Evolutionary conservation across 2,888 invertebrate genomes (phyloP), one percentile per base, ranked within the genome.

Genomic region (Malthinus seriepunctatus): DNA sequence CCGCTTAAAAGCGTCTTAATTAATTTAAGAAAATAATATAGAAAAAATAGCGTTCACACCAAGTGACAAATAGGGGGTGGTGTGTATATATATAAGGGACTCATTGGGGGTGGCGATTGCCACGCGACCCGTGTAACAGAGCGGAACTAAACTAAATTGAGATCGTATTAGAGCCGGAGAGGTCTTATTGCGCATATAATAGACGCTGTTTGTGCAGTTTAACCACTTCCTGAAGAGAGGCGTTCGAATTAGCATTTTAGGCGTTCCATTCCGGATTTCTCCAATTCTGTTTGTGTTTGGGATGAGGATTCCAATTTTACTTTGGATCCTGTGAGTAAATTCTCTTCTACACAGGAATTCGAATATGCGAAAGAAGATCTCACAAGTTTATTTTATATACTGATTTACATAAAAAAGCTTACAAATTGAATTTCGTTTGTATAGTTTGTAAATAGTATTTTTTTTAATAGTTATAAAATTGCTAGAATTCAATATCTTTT

Each of bases 71-170:
- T 66, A 64, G 67, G 67, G 72, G 70, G 74, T 72, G 66, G 72
- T 66, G 69, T 23, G 23, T 23, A 23, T 2, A 23, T 23, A 23
- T 69, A 63, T 65, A 71, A 68, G 68, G 71, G 62, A 42, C 58
- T 53, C 60, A 60, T 60, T 56, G 68, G 66, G 65, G 64, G 64
- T 60, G 82, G 79, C 66, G 76, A 77, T 77, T 77, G 78, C 77
- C 79, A 79, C 78, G 77, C 78, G 79, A 79, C 77, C 78, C 76
- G 76, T 75, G 76, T 79, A 79, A 79, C 79, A 79, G 79, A 79
- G 79, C 79, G 78, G 75, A 78, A 79, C 79, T 79, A 79, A 79
- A 79, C 79, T 79, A 79, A 79, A 79, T 79, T 79, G 79, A 79
- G 79, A 79, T 79, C 79, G 79, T 78, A 79, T 79, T 79, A 79